These are phyloP conservation scores for Lepus townsendii DNA, from an alignment of 2,797 vertebrate species.

Conservation along the genomic window DNA sequence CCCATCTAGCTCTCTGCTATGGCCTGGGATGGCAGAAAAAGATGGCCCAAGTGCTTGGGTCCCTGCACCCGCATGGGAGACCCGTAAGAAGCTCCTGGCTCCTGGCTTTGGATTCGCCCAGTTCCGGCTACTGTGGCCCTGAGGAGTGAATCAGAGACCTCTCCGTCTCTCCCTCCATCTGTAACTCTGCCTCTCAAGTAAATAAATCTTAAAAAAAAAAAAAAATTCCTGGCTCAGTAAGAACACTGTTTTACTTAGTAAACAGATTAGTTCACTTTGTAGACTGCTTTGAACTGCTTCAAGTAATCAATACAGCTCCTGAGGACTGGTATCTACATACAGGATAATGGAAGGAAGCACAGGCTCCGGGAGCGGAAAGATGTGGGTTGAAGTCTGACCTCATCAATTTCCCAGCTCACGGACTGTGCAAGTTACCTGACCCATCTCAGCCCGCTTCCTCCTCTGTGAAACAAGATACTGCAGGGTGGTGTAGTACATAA, in stretches of 20 bases:
- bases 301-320: background rate
- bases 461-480: background rate
- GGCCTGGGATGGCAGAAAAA: no score
- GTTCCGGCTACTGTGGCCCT: no score
- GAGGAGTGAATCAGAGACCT: no score
- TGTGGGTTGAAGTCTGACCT: background rate
- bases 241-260: background rate
- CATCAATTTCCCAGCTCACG: background rate
- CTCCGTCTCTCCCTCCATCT: no score
- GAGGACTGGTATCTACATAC: background rate
- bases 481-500: no score
- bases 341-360: background rate
- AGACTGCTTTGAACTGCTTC: background rate
- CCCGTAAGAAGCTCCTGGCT: no score
- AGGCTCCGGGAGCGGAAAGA: background rate
- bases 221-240: background rate
- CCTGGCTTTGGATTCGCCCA: no score
- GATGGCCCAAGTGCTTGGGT: no score
- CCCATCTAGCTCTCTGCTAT: no score
- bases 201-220: no score
- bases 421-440: background rate
- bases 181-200: no score
- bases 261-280: background rate
- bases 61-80: no score
- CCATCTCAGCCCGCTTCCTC: background rate